phyloP scores from a whole-genome alignment of 2,797 vertebrate genomes.

The Rhodeus uyekii region DNA sequence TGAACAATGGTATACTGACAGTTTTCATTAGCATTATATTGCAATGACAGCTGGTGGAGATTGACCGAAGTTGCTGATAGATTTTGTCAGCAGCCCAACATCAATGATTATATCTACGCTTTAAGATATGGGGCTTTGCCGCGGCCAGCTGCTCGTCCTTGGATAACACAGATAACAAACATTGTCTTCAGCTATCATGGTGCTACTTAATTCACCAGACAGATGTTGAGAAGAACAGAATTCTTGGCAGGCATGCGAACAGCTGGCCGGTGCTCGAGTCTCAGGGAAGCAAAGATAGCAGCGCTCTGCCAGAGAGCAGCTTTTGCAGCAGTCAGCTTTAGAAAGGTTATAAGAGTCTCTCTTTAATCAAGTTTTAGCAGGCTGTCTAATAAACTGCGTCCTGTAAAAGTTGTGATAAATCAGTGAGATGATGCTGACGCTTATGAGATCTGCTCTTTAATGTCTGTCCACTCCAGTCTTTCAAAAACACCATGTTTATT shows the following conservation, averaged over 20 bases:
- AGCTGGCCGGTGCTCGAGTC: conserved; percentile 25
- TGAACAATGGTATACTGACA: neutral
- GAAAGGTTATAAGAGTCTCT: conserved; percentile 22
- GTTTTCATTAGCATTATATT: conserved; percentile 24
- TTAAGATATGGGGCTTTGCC: conserved; percentile 19
- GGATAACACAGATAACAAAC: conserved; percentile 16
- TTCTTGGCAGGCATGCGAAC: conserved; percentile 26
- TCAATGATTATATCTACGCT: conserved; percentile 6
- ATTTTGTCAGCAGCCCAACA: conserved; percentile 8
- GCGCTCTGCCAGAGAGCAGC: neutral
- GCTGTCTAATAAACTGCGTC: conserved; percentile 8
- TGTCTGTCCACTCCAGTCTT: neutral
- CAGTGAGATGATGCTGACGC: neutral
- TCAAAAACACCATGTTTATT: neutral
- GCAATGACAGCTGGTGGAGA: conserved; percentile 8
- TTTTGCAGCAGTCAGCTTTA: neutral
- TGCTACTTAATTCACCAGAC: conserved; percentile 32
- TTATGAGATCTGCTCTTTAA: neutral
- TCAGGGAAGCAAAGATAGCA: neutral
- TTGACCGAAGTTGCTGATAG: conserved; percentile 11
- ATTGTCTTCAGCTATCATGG: conserved; percentile 28
- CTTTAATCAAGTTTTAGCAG: conserved; percentile 35
- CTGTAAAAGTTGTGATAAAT: conserved; percentile 24
- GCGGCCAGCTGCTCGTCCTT: conserved; percentile 6
- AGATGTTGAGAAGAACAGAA: conserved; percentile 35